Evolutionary conservation across 2,888 invertebrate genomes (phyloP).

Genomic region (Scrobipalpa atriplicella): DNA sequence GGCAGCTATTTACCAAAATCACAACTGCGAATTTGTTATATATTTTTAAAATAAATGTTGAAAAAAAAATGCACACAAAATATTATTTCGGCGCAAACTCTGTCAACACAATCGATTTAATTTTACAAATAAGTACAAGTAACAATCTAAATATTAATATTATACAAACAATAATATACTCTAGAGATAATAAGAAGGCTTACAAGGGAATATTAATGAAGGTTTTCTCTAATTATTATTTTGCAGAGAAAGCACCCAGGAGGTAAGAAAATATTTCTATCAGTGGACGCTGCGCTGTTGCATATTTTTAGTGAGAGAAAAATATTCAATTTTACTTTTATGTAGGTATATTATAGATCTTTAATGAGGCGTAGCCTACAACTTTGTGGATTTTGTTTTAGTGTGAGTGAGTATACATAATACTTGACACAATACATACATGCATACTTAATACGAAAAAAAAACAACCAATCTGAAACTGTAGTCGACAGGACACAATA

Average conservation of each 20-base stretch:
- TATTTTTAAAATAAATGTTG: neutral
- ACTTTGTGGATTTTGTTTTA: too few species aligned
- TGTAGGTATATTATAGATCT: too few species aligned
- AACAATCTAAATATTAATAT: neutral
- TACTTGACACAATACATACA: too few species aligned
- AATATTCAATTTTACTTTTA: too few species aligned
- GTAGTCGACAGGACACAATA: too few species aligned
- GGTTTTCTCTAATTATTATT: conserved; percentile 63
- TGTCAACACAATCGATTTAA: neutral
- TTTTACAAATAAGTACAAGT: too few species aligned
- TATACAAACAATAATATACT: conserved; percentile 35
- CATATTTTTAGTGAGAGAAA: neutral
- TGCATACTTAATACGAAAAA: too few species aligned
- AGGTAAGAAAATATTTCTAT: neutral
- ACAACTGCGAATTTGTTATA: too few species aligned
- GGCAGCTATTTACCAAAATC: too few species aligned
- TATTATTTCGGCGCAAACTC: neutral
- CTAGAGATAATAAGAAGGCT: conserved; percentile 48
- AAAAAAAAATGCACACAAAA: neutral
- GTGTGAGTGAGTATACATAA: too few species aligned
- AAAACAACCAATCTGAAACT: too few species aligned
- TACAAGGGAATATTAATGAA: conserved; percentile 58
- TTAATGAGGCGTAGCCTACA: too few species aligned
- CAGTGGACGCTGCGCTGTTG: neutral
- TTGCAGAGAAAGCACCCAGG: conserved; percentile 43